These are phyloP conservation scores for Gadus macrocephalus DNA, from an alignment of 2,113 vertebrate genomes.

Conservation along the genomic window DNA sequence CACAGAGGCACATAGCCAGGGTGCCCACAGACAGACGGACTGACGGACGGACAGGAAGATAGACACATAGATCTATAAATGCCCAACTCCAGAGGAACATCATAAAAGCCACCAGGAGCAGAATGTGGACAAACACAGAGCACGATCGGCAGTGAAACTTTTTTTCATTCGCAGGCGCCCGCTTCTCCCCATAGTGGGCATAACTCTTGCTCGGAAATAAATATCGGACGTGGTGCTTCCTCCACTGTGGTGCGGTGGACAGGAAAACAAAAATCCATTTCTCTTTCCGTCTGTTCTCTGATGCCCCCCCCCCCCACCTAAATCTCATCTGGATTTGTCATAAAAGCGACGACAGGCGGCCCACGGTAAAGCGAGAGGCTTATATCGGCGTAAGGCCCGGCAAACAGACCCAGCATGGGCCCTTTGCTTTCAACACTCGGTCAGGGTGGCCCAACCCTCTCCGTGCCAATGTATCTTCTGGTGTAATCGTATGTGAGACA, in stretches of 20 bases:
- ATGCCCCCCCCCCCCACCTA: constrained; percentile 46
- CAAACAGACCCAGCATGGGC: constrained; percentile 27
- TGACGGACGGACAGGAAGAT: no score
- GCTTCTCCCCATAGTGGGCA: no score
- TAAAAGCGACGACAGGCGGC: constrained; percentile 50
- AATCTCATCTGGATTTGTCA: constrained; percentile 57
- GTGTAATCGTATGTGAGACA: no score
- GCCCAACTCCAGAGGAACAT: no score
- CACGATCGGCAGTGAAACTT: no score
- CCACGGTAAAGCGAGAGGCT: constrained; percentile 43
- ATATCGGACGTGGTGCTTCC: constrained; percentile 52
- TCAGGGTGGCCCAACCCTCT: not conserved
- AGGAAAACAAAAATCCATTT: constrained; percentile 43
- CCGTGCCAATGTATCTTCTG: no score
- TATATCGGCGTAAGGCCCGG: constrained; percentile 43
- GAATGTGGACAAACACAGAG: no score
- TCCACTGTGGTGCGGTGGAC: constrained; percentile 20
- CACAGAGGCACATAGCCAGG: no score
- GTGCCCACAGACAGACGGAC: no score
- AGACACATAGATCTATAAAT: no score
- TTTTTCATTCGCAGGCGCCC: no score
- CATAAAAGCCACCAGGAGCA: no score
- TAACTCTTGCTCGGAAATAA: constrained; percentile 42
- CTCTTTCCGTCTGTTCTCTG: constrained; percentile 36
- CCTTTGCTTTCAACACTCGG: constrained; percentile 2